Evolutionary conservation across 2,888 invertebrate species (phyloP), one percentile per base, ranked within the genome.

Genomic region (Apotomis betuletana): DNA sequence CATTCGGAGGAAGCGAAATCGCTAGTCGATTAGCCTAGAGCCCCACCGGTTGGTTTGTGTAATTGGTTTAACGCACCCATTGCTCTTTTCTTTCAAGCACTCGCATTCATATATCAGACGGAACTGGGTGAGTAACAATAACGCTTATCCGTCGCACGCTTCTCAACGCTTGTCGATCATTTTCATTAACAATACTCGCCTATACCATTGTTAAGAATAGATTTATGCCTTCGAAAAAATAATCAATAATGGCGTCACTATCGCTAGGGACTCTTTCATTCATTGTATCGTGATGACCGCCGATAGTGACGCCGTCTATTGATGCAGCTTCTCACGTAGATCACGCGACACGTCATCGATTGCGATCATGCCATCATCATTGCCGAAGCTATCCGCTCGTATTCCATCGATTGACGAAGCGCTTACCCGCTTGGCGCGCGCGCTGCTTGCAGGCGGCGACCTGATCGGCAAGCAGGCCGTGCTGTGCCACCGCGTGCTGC

Each of bases 401-500:
- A 38, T 27, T 38, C 36, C 46, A 10, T 15, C 41, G 46, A 15
- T 12, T 13, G 49, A 5, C 15, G 5, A 13, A 5, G 41, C 46
- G 57, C 67, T 65, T 64, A 44, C 55, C 5, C 54, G 70, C 60
- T 59, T 27, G 70, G 59, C 54, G 38, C 58, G 57, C 58, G 15
- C 27, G 27, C 6, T 59, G n/a, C 46, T 65, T 59, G 8, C 82
- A 98, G 98, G 97, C 79, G 95, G 96, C 57, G 99, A 99, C 87
- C 96, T 97, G 5, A 98, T 98, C 78, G 97, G 98, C 87, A 95
- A 98, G 75, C 99, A 99, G 92, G 98, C 98, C 0, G 97, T 99
- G 3, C 94, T 98, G 0, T 98, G 98, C 87, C 98, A 98, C 89
- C 95, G 98, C 75, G 98, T 98, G 12, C 91, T 98, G 55, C 94